These are phyloP conservation scores for Eristalis intricaria DNA, from an alignment of 2,888 invertebrate species.

Conservation along the genomic window DNA sequence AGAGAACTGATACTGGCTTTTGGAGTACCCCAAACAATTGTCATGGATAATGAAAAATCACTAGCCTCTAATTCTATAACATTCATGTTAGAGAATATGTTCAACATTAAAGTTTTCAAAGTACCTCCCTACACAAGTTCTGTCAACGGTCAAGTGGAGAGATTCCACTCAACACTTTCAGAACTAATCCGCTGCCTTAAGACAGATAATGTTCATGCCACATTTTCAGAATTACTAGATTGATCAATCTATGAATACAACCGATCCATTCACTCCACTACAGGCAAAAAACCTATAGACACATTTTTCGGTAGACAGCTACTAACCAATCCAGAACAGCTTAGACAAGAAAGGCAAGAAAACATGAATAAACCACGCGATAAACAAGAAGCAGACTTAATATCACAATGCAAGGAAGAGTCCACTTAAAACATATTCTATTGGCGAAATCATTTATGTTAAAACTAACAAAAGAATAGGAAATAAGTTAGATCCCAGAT, in stretches of 20 bases:
- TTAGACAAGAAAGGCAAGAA: constrained; percentile 24
- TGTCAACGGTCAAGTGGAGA: too few relatives aligned
- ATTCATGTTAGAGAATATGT: constrained; percentile 22
- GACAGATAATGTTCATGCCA: constrained; percentile 17
- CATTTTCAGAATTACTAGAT: constrained; percentile 39
- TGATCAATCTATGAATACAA: constrained; percentile 45
- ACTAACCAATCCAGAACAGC: constrained; percentile 18
- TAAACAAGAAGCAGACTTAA: constrained; percentile 54
- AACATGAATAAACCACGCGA: constrained; percentile 25
- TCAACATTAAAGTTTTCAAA: constrained; percentile 28
- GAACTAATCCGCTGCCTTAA: constrained; percentile 51
- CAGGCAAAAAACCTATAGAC: constrained; percentile 22
- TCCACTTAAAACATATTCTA: constrained; percentile 39
- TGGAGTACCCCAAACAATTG: constrained; percentile 26
- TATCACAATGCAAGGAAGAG: constrained; percentile 44
- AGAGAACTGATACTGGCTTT: constrained; percentile 17
- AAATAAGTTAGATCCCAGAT: constrained; percentile 12
- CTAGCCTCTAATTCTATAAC: constrained; percentile 20
- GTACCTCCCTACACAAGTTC: too few relatives aligned
- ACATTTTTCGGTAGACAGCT: constrained; percentile 37
- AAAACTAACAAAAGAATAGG: constrained; percentile 13
- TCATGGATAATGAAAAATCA: constrained; percentile 18
- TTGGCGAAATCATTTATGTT: constrained; percentile 31
- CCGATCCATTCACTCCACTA: constrained; percentile 24
- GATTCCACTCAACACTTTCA: constrained; percentile 58